phyloP scores from a whole-genome alignment of 1,140 invertebrate genomes.

The Nautilus pompilius region DNA sequence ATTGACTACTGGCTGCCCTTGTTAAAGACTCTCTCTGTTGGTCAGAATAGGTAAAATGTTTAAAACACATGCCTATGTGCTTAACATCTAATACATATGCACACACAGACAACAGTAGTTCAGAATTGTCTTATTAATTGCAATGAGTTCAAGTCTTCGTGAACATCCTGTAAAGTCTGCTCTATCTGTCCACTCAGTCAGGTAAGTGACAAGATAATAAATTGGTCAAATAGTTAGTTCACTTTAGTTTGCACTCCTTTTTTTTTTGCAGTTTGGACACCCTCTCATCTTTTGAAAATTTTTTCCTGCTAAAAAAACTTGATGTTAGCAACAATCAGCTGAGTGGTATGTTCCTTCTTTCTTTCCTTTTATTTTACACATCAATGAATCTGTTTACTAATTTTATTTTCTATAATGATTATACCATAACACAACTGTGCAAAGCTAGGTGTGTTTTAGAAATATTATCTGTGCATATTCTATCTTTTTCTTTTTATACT shows the following conservation, averaged over 20 bases:
- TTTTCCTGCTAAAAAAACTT: conserved; percentile 25
- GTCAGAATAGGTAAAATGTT: conserved; percentile 37
- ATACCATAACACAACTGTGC: too few species aligned
- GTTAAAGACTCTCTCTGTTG: conserved; percentile 26
- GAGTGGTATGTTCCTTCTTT: conserved; percentile 25
- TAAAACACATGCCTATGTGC: not conserved
- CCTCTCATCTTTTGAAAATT: conserved; percentile 22
- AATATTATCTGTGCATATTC: too few species aligned
- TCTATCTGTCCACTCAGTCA: too few species aligned
- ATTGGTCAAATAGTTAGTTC: too few species aligned
- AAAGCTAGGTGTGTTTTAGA: too few species aligned
- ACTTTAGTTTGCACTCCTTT: conserved; percentile 4
- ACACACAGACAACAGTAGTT: too few species aligned
- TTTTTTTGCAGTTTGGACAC: conserved; percentile 26
- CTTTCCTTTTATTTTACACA: conserved; percentile 3
- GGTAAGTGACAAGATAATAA: too few species aligned
- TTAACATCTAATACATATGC: too few species aligned
- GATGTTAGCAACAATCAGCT: conserved; percentile 41
- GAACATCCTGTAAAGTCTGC: too few species aligned
- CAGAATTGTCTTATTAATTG: too few species aligned
- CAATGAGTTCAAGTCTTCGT: too few species aligned
- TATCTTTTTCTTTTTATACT: too few species aligned
- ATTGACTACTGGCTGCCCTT: conserved; percentile 36
- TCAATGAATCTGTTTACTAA: conserved; percentile 6
- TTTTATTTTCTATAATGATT: conserved; percentile 6